phyloP scores from a whole-genome alignment of 2,888 invertebrate species.

The Acronicta alni region DNA sequence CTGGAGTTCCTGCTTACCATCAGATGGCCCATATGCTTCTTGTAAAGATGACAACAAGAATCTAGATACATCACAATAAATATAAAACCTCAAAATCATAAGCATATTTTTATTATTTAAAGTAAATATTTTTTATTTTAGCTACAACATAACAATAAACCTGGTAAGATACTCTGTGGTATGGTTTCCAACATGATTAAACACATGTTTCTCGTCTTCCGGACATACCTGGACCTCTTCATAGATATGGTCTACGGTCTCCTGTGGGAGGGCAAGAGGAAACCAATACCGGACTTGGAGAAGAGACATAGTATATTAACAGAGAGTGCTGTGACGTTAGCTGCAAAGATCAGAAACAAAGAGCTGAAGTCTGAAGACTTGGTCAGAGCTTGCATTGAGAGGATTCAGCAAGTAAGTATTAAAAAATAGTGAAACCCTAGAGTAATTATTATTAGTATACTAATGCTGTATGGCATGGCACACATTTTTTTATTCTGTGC shows the following conservation, averaged over 20 bases:
- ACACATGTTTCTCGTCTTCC: slow-evolving; percentile 71
- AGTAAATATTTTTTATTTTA: not conserved
- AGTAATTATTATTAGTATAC: too few species aligned
- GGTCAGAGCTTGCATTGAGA: slow-evolving; percentile 92
- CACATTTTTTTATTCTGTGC: too few species aligned
- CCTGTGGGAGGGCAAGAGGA: slow-evolving; percentile 73
- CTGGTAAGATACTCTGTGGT: slow-evolving; percentile 75
- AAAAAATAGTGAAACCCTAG: too few species aligned
- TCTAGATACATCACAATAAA: too few species aligned
- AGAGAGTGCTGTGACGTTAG: slow-evolving; percentile 92
- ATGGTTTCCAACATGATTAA: slow-evolving; percentile 74
- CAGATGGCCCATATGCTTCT: too few species aligned
- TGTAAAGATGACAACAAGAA: too few species aligned
- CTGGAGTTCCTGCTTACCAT: too few species aligned
- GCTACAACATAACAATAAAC: slow-evolving; percentile 73
- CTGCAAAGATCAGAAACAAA: slow-evolving; percentile 90
- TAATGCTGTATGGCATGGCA: too few species aligned
- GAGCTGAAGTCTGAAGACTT: slow-evolving; percentile 92
- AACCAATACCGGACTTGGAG: slow-evolving; percentile 75
- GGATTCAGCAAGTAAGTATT: slow-evolving; percentile 92
- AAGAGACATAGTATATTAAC: slow-evolving; percentile 72
- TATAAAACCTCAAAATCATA: too few species aligned
- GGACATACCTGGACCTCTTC: slow-evolving; percentile 73
- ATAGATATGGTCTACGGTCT: slow-evolving; percentile 76
- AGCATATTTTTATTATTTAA: not conserved